Evolutionary conservation across 2,113 vertebrate genomes (phyloP), one percentile per base, ranked within the genome.

Genomic region (Python bivittatus): DNA sequence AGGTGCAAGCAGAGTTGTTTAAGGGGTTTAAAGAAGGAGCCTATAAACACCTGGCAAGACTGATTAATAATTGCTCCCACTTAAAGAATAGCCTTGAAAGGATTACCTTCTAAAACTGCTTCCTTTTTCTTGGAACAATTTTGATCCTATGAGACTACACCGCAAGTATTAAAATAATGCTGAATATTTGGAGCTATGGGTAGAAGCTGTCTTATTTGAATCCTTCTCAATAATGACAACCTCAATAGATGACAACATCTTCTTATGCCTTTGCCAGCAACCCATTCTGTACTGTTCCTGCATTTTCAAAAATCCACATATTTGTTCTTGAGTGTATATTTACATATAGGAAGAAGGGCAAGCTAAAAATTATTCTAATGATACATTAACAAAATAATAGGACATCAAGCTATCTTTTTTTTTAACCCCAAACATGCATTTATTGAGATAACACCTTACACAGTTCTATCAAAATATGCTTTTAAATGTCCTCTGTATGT

Each of bases 31-130:
- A 89, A 61, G 72, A 85, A 84, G 44, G 44, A 48, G 61, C 72
- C 72, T 84, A 89, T 92, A 92, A 92, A 92, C 87, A 89, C 61
- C 87, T 89, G 91, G 22, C 87, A 89, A 15, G 57, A 89, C 22
- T 89, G 61, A 89, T 92, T 88, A 89, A 64, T 92, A 89, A 53
- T 54, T 64, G 57, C 29, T 53, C 54, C 72, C 84, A 48, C 56
- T 92, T 61, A 53, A 53, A 61, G 56, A 20, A 33, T 38, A 33
- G 87, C 56, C 91, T 92, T 92, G 52, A 89, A 84, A 61, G 42
- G 42, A 84, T 53, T 52, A 38, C 27, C 84, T 92, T 60, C 6
- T 61, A 53, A 53, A 92, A 64, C 54, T 17, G 7, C 22, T 44
- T 89, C 42, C 8, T 89, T 84, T 38, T 61, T 53, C 87, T 38